A percentile compares a stretch with the other conserved stretches of the same genome.
phyloP scores from a whole-genome alignment of 2,888 invertebrate species.

The Augochlorella aurata region DNA sequence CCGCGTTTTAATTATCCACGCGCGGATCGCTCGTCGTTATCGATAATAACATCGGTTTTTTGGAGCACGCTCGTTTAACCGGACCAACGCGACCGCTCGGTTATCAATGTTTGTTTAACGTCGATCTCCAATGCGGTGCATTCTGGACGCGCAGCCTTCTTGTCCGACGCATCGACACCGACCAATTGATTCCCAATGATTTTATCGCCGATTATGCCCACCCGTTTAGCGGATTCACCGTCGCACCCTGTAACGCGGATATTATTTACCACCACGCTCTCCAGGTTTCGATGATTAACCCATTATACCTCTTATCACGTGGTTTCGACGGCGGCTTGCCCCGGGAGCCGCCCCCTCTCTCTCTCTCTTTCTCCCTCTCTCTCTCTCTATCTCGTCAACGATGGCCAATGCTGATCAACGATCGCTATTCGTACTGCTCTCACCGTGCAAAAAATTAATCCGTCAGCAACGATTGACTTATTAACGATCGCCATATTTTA shows the following conservation, averaged over 20 bases:
- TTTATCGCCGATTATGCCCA: conserved; percentile 17
- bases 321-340: neutral
- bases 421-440: too few species aligned
- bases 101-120: conserved; percentile 9
- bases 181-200: conserved; percentile 2
- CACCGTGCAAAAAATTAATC: too few species aligned
- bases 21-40: conserved; percentile 8
- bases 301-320: conserved; percentile 9
- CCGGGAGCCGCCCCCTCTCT: too few species aligned
- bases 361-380: too few species aligned
- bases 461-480: too few species aligned
- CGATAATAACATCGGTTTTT: conserved; percentile 21
- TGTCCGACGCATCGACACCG: neutral
- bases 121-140: neutral
- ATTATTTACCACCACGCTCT: neutral
- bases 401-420: too few species aligned
- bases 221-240: neutral
- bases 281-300: conserved; percentile 21
- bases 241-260: neutral
- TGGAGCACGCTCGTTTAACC: neutral
- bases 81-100: neutral
- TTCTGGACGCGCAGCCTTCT: neutral
- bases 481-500: too few species aligned
- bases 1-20: conserved; percentile 17
- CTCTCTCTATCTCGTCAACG: too few species aligned